Base-by-base conservation (phyloP, 2,888 invertebrate genomes). In the Phania funesta region DNA sequence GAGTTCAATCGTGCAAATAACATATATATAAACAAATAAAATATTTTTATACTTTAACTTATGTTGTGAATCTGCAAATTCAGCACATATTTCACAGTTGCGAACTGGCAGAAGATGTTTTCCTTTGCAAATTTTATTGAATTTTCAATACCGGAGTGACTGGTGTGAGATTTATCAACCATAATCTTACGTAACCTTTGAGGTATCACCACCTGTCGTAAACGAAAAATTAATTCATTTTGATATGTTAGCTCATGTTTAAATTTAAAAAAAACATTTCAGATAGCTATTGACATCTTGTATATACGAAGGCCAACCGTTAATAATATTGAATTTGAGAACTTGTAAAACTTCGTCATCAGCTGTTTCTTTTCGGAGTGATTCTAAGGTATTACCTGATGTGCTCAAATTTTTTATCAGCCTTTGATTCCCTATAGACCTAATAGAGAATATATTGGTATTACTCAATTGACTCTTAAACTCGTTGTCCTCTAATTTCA, bases 241-340 rank as follows among this genome's bases (percentile, higher is more conserved):
- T 46, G 46, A 9, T 20, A 50, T 1, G 38, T 29, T 8, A 68
- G 11, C 3, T 29, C 29, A 13, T 56, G 52, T 68, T 52, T 54
- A n/a, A 71, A 58, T 56, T 58, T 52, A 41, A 32, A 48, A 22
- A 64, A 67, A 38, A 29, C 3, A 50, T 67, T 67, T 67, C 20
- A 54, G 38, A 38, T 11, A 7, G 26, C 13, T 11, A 41, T 52
- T 24, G 8, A 62, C n/a, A 20, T 62, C 26, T 3, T 16, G 7
- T 46, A 46, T 46, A 18, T 62, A 13, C 18, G 20, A 44, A 1
- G 46, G 29, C 46, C 62, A 62, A 26, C 46, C 29, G 1, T 8
- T 24, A 38, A 38, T 16, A 38, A 58, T 58, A 35, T 58, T 38
- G 0, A 24, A 38, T 35, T 22, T 62, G 44, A 62, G 16, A 29